These are phyloP conservation scores for Chaenocephalus aceratus DNA, from an alignment of 2,113 vertebrate species.

Conservation along the genomic window DNA sequence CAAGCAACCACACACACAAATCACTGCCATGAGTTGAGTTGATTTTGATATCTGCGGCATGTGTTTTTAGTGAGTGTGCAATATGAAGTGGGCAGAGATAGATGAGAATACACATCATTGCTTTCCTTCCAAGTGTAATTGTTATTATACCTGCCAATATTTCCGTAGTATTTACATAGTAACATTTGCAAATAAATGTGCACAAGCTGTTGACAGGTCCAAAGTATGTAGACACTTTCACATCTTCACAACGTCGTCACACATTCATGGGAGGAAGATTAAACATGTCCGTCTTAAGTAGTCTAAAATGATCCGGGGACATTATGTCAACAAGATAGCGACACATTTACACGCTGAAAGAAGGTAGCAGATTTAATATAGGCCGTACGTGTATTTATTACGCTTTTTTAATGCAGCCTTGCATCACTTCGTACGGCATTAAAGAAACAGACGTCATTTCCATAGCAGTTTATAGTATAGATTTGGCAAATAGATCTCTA, in stretches of 20 bases:
- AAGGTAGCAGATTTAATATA: neutral
- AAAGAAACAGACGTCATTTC: neutral
- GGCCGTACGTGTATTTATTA: slow-evolving; percentile 13
- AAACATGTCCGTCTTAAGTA: neutral
- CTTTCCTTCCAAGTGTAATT: neutral
- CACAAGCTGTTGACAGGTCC: neutral
- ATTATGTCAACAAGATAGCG: slow-evolving; percentile 13
- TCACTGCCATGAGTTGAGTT: slow-evolving; percentile 26
- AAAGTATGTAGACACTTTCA: slow-evolving; percentile 8
- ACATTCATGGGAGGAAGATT: neutral
- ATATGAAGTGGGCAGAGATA: neutral
- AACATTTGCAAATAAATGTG: neutral
- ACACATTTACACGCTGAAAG: neutral
- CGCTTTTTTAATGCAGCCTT: neutral
- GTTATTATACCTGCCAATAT: neutral
- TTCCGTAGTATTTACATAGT: neutral
- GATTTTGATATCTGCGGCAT: slow-evolving; percentile 23
- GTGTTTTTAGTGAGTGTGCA: neutral
- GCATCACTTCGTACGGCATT: slow-evolving; percentile 1
- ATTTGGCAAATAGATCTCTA: neutral
- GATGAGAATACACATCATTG: neutral
- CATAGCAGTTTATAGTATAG: neutral
- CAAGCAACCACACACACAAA: slow-evolving; percentile 30
- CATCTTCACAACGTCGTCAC: slow-evolving; percentile 19
- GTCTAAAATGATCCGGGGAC: slow-evolving; percentile 21